A percentile compares a stretch with the other conserved stretches of the same genome.
Conservation (phyloP, 2,797 vertebrate genomes). For the Phaenicophaeus curvirostris region DNA sequence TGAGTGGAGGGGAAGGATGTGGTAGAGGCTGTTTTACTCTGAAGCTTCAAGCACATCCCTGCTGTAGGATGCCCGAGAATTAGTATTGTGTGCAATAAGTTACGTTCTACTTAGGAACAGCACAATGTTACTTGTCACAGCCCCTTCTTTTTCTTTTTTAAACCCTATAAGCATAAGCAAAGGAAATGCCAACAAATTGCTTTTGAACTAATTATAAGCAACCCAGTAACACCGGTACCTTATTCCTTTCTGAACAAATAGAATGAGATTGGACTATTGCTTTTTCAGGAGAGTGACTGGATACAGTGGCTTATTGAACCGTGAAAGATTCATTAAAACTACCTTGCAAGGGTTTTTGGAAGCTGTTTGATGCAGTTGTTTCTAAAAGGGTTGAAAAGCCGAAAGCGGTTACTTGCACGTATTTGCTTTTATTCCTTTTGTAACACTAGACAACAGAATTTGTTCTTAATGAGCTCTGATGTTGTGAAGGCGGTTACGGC, state of each 20-base stretch:
- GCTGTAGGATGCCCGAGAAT: not conserved
- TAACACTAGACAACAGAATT: not conserved
- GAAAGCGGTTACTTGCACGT: not conserved
- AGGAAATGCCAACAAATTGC: not conserved
- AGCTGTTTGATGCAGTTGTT: not conserved
- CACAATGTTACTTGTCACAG: not conserved
- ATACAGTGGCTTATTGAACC: slow-evolving; percentile 47
- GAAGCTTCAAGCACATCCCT: not conserved
- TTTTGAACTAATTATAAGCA: slow-evolving; percentile 50
- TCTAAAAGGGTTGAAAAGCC: not conserved
- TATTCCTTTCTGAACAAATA: slow-evolving; percentile 19
- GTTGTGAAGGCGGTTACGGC: not conserved
- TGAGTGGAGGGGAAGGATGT: not conserved
- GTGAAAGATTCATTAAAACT: slow-evolving; percentile 56
- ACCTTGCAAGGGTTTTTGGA: not conserved
- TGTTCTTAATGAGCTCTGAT: not conserved
- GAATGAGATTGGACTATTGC: slow-evolving; percentile 26
- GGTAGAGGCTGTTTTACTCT: not conserved
- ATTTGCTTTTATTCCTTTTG: not conserved
- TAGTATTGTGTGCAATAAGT: not conserved
- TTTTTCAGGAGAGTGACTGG: slow-evolving; percentile 42
- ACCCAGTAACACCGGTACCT: slow-evolving; percentile 1
- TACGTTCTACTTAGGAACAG: not conserved
- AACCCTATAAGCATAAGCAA: not conserved
- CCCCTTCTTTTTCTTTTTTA: not conserved